phyloP scores from a whole-genome alignment of 2,797 vertebrate species.

The Botia almorhae region DNA sequence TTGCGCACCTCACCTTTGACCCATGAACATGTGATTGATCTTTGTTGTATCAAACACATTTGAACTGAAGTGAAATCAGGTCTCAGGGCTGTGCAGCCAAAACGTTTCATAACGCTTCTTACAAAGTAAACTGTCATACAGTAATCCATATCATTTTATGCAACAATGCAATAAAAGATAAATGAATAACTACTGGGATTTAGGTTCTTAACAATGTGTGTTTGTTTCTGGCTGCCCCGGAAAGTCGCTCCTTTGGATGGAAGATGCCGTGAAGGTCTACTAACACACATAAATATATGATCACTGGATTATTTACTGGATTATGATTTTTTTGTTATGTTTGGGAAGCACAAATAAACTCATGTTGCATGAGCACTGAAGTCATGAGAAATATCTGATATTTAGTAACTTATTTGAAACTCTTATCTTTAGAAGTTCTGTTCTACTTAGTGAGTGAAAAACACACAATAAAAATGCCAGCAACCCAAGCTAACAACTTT shows the following conservation, averaged over 20 bases:
- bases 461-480: no score
- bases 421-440: no score
- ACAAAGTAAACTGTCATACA: background rate
- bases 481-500: no score
- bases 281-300: no score
- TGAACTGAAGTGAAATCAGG: background rate
- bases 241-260: background rate
- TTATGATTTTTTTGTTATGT: no score
- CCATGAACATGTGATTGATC: slow-evolving; percentile 1
- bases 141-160: background rate
- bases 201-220: background rate
- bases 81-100: background rate
- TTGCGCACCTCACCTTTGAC: slow-evolving; percentile 24
- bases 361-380: no score
- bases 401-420: no score
- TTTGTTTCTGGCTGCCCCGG: background rate
- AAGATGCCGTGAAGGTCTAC: background rate
- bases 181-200: background rate
- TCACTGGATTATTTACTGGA: background rate
- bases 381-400: no score
- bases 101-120: background rate
- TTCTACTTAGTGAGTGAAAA: no score
- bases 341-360: no score
- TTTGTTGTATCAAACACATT: slow-evolving; percentile 15
- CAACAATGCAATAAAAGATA: background rate